These are phyloP conservation scores for Teleopsis dalmanni DNA, from an alignment of 1,140 invertebrate genomes.

Conservation along the genomic window DNA sequence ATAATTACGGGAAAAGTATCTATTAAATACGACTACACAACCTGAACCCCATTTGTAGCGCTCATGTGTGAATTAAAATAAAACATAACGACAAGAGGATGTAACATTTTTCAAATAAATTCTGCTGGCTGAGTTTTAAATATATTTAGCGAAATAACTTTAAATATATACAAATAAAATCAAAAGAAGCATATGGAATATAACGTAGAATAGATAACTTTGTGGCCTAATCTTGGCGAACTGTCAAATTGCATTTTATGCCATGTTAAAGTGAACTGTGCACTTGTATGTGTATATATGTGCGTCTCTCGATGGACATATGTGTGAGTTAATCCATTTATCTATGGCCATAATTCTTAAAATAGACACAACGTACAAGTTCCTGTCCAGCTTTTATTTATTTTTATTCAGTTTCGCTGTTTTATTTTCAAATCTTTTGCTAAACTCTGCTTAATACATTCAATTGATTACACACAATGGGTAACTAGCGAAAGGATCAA, in stretches of 20 bases:
- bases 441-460: no score
- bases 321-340: slow-evolving; percentile 34
- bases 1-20: no score
- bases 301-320: neutral
- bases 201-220: slow-evolving; percentile 3
- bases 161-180: no score
- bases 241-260: slow-evolving; percentile 8
- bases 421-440: neutral
- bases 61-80: no score
- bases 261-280: neutral
- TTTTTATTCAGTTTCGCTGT: neutral
- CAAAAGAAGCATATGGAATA: no score
- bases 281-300: neutral
- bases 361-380: slow-evolving; percentile 21
- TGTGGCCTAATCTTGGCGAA: slow-evolving; percentile 7
- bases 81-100: neutral
- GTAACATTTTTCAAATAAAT: neutral
- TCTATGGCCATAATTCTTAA: slow-evolving; percentile 43
- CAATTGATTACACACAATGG: no score
- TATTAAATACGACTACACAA: no score
- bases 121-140: neutral
- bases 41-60: no score
- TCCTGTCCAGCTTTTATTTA: slow-evolving; percentile 4
- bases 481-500: no score
- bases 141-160: no score